phyloP scores from a whole-genome alignment of 2,113 vertebrate species.

The Numenius arquata region DNA sequence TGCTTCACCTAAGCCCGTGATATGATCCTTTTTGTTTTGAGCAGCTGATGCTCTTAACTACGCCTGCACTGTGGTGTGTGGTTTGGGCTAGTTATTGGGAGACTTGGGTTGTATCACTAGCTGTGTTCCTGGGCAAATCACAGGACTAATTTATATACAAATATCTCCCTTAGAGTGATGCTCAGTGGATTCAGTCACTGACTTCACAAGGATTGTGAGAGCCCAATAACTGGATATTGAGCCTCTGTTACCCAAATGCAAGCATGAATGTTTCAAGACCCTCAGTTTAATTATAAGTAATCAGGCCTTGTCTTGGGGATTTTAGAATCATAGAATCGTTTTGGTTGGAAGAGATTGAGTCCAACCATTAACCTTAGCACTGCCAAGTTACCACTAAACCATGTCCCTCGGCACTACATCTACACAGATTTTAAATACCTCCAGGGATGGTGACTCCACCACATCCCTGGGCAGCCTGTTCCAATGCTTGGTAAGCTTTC shows the following conservation, averaged over 20 bases:
- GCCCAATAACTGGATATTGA: not conserved
- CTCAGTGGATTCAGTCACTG: not conserved
- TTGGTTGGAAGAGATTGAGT: not conserved
- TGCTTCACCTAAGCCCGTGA: not conserved
- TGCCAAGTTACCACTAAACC: not conserved
- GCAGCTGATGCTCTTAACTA: not conserved
- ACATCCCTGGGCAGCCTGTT: not conserved
- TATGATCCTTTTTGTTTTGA: not conserved
- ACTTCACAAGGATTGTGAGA: not conserved
- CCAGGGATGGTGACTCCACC: not conserved
- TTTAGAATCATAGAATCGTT: not conserved
- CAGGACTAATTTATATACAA: not conserved
- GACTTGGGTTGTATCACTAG: not conserved
- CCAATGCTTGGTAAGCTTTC: not conserved
- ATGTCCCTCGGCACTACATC: not conserved
- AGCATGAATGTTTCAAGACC: not conserved
- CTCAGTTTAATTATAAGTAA: not conserved
- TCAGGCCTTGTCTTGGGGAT: not conserved
- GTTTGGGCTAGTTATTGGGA: not conserved
- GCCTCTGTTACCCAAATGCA: not conserved
- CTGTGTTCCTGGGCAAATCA: not conserved
- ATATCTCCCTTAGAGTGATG: not conserved
- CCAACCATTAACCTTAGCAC: not conserved
- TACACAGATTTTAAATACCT: not conserved
- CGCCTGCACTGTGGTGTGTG: accelerated